Conservation (phyloP, 2,797 vertebrate species). For the Mastacembelus armatus region DNA sequence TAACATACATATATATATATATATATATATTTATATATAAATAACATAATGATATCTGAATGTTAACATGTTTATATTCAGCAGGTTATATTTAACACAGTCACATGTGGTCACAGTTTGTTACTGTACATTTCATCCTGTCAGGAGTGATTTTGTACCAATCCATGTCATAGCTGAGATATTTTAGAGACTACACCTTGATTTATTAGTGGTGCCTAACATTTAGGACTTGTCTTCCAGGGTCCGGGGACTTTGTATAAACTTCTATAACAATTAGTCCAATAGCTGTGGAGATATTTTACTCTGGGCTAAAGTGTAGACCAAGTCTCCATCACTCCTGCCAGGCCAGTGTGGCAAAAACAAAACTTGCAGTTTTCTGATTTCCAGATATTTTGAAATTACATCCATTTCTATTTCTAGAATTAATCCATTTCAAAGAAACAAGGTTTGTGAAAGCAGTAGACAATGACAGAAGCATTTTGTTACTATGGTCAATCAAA, state of each 20-base stretch:
- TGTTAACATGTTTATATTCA: too few species aligned
- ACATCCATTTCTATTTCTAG: background rate
- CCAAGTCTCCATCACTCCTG: background rate
- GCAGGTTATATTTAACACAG: too few species aligned
- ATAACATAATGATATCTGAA: too few species aligned
- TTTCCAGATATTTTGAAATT: background rate
- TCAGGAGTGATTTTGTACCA: too few species aligned
- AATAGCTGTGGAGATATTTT: background rate
- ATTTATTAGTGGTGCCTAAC: background rate
- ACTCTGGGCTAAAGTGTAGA: background rate
- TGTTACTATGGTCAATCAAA: background rate
- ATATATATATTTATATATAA: too few species aligned
- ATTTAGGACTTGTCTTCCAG: background rate
- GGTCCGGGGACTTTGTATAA: background rate
- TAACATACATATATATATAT: too few species aligned
- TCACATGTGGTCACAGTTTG: too few species aligned
- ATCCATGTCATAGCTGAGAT: too few species aligned
- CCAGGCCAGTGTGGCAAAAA: background rate
- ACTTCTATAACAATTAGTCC: background rate
- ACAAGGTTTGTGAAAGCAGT: conserved; percentile 6
- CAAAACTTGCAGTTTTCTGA: too few species aligned
- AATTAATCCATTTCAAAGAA: background rate
- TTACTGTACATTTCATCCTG: too few species aligned
- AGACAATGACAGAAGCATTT: background rate
- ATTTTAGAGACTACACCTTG: background rate